Evolutionary conservation across 2,113 vertebrate species (phyloP), one percentile per base, ranked within the genome.

Genomic region (Oreotrochilus melanogaster): DNA sequence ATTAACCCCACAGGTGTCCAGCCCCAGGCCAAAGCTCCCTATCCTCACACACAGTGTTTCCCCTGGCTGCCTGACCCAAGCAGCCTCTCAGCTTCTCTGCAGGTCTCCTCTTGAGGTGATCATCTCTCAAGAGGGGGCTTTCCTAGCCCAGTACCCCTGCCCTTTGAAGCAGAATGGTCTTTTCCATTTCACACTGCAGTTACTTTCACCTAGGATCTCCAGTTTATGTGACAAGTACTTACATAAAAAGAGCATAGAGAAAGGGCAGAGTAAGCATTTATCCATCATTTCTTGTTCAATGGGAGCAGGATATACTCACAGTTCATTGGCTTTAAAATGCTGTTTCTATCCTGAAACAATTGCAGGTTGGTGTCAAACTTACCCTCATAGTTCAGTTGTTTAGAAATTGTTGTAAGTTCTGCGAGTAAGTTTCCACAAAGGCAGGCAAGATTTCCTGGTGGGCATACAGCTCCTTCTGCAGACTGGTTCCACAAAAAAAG

Each of bases 211-310:
- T 28, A 58, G 62, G 43, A 50, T 54, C 51, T 53, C 61, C 6
- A 6, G 14, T 75, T 64, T 14, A 25, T 19, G 21, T 0, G 0
- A 65, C 25, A 50, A 88, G 64, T 56, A 14, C 17, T 69, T 50
- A 9, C 62, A 54, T 54, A 75, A 14, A 51, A 51, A 87, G 54
- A 74, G 42, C 18, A 33, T 2, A 1, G 9, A 35, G 28, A 39
- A 95, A 86, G 60, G 73, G 72, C 45, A 70, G 42, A 69, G 43
- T 69, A 83, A 95, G 87, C 58, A 35, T 60, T 95, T 86, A 37
- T 86, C 43, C 19, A 64, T 28, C 53, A 35, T 9, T 72, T 83
- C 19, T 60, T 2, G 2, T 83, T 75, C 75, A 28, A 27, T 11
- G 24, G 65, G 15, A 57, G 30, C 9, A 2, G 24, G 42, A 42